Conservation (phyloP, 2,113 vertebrate species). For the Alosa alosa region DNA sequence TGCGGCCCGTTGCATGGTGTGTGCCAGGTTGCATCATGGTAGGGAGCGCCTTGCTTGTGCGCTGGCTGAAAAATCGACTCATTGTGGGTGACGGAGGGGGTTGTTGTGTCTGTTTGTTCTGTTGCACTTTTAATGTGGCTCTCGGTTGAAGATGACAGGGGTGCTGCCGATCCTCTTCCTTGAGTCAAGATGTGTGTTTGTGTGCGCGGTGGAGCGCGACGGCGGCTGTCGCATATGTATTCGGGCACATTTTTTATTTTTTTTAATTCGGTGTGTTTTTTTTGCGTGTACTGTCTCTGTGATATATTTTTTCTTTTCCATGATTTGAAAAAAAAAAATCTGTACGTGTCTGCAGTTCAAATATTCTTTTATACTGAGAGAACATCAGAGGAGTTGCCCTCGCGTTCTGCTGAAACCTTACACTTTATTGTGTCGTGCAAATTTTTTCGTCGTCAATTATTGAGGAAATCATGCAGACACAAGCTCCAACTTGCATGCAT, state of each 20-base stretch:
- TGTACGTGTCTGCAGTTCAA: not conserved
- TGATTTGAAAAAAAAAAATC: not conserved
- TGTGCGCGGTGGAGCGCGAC: not conserved
- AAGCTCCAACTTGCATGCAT: not conserved
- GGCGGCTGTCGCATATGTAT: not conserved
- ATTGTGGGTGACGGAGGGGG: slow-evolving; percentile 2
- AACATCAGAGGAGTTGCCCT: not conserved
- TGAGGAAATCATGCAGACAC: not conserved
- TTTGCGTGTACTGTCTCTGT: not conserved
- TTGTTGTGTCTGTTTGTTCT: slow-evolving; percentile 14
- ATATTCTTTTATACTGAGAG: not conserved
- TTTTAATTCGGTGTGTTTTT: not conserved
- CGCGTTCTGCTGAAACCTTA: not conserved
- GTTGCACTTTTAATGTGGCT: slow-evolving; percentile 14
- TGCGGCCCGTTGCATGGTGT: slow-evolving; percentile 21
- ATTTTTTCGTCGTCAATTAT: not conserved
- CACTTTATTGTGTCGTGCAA: not conserved
- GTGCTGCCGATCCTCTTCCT: not conserved
- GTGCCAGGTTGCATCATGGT: slow-evolving; percentile 35
- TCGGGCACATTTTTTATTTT: not conserved
- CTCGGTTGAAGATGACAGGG: slow-evolving; percentile 6
- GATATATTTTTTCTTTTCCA: not conserved
- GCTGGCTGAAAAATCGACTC: not conserved
- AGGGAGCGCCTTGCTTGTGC: not conserved
- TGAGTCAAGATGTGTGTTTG: not conserved